phyloP scores from a whole-genome alignment of 2,888 invertebrate genomes.

The Tillus elongatus region DNA sequence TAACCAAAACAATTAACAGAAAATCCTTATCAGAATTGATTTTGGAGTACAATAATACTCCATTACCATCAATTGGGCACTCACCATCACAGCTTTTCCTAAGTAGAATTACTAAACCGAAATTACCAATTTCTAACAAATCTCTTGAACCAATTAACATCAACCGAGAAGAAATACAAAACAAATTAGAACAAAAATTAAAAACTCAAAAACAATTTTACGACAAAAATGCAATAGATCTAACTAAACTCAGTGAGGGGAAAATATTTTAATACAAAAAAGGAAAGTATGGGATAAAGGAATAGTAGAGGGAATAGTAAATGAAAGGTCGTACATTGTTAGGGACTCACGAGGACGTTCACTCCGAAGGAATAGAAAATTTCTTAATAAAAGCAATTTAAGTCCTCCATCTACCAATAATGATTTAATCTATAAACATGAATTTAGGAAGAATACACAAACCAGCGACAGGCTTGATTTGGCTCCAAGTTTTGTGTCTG shows the following conservation, averaged over 20 bases:
- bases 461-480: no score
- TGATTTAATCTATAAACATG: no score
- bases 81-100: slow-evolving; percentile 7
- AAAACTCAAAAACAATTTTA: slow-evolving; percentile 7
- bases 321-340: slow-evolving; percentile 6
- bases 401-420: no score
- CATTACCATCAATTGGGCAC: neutral
- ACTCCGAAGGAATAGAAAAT: no score
- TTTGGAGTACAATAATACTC: slow-evolving; percentile 8
- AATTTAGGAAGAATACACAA: no score
- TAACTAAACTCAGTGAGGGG: slow-evolving; percentile 2
- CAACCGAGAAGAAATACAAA: no score
- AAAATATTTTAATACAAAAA: slow-evolving; percentile 9
- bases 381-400: no score
- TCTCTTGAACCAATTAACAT: neutral
- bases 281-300: no score
- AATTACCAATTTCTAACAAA: slow-evolving; percentile 6
- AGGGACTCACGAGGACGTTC: no score
- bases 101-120: neutral
- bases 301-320: neutral
- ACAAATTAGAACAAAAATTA: slow-evolving; percentile 1
- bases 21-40: slow-evolving; percentile 4
- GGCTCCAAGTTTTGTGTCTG: no score
- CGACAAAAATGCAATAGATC: slow-evolving; percentile 6
- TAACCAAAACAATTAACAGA: no score